Conservation (phyloP, 2,797 vertebrate species). For the Lindbergichthys nudifrons region DNA sequence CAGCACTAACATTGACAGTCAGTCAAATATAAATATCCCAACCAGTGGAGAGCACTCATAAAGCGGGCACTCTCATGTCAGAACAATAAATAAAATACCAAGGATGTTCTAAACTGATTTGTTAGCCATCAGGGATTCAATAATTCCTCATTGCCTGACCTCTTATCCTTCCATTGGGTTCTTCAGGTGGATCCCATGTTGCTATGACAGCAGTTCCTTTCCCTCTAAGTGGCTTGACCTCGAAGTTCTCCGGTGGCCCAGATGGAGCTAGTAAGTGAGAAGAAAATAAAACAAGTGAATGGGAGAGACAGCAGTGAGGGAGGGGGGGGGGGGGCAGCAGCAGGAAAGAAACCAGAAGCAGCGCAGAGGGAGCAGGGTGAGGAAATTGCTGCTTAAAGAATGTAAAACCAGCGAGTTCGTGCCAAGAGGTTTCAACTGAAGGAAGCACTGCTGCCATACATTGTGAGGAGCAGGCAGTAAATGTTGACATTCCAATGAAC, state of each 20-base stretch:
- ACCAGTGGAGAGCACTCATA: neutral
- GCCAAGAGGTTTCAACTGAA: constrained; percentile 56
- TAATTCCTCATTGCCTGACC: constrained; percentile 80
- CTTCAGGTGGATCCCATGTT: constrained; percentile 94
- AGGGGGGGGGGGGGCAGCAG: constrained; percentile 4
- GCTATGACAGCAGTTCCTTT: constrained; percentile 92
- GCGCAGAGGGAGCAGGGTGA: constrained; percentile 26
- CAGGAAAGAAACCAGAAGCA: constrained; percentile 50
- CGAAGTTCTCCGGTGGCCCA: constrained; percentile 94
- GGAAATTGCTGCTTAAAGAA: constrained; percentile 57
- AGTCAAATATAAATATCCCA: neutral
- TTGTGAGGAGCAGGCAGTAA: constrained; percentile 69
- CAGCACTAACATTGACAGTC: neutral
- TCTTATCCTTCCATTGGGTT: constrained; percentile 94
- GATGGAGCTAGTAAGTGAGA: constrained; percentile 87
- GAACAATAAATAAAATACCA: neutral
- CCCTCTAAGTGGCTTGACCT: constrained; percentile 92
- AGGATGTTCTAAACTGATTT: neutral
- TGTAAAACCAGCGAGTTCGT: constrained; percentile 47
- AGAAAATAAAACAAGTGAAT: constrained; percentile 39
- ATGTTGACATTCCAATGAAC: constrained; percentile 72
- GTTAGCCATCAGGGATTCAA: accelerated
- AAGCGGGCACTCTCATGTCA: neutral
- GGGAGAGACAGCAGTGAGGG: constrained; percentile 43
- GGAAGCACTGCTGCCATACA: constrained; percentile 62